Percentiles rank a stretch among this genome's conserved stretches.
These are phyloP conservation scores for Galemys pyrenaicus DNA, from an alignment of 2,113 vertebrate genomes.

Conservation along the genomic window DNA sequence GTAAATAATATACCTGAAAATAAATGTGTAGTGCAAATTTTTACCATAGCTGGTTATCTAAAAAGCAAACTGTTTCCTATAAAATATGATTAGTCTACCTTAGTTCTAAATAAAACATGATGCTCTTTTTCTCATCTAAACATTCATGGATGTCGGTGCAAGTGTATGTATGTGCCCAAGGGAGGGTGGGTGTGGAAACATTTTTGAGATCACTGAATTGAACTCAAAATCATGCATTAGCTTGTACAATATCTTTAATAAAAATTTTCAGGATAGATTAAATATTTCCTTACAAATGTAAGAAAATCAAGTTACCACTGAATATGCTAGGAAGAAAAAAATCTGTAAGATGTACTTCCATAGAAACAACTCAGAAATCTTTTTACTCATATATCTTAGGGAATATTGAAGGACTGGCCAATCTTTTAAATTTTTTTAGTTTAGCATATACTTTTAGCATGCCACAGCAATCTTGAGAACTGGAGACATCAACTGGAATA, in stretches of 20 bases:
- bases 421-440: background rate
- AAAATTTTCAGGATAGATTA: background rate
- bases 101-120: slow-evolving; percentile 62
- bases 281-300: slow-evolving; percentile 18
- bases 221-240: slow-evolving; percentile 24
- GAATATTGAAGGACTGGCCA: background rate
- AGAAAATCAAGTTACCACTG: background rate
- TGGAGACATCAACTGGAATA: background rate
- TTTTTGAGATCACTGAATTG: slow-evolving; percentile 45
- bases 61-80: slow-evolving; percentile 60
- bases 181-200: background rate
- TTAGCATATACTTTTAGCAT: background rate
- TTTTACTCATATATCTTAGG: background rate
- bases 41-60: slow-evolving; percentile 67
- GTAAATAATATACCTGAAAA: slow-evolving; percentile 53
- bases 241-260: slow-evolving; percentile 40
- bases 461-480: background rate
- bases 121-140: slow-evolving; percentile 45
- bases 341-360: background rate
- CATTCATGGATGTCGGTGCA: background rate
- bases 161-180: background rate
- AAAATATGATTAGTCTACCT: slow-evolving; percentile 62
- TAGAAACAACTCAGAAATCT: slow-evolving; percentile 7
- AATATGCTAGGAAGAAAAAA: background rate
- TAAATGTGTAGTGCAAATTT: slow-evolving; percentile 58